Conservation (phyloP, 30 jellyfish, hydroid and myxozoan genomes). For the Rhopilema esculentum region DNA sequence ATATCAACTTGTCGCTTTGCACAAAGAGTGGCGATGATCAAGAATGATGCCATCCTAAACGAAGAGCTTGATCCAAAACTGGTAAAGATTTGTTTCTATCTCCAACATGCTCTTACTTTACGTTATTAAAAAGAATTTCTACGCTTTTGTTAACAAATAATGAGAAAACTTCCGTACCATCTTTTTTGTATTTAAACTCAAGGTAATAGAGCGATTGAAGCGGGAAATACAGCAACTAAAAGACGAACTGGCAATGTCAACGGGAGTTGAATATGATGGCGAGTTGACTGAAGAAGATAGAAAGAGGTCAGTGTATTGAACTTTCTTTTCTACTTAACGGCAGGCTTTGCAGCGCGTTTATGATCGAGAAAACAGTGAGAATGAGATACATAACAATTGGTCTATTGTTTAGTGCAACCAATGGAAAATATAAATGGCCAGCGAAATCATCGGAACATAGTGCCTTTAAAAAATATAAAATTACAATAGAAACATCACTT, state of each 20-base stretch:
- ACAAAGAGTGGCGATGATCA: conserved; percentile 95
- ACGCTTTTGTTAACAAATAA: no score
- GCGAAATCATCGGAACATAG: no score
- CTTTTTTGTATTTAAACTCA: no score
- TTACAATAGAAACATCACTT: no score
- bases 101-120: not conserved
- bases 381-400: no score
- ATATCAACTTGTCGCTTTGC: conserved; percentile 98
- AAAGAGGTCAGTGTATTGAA: conserved; percentile 45
- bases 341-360: no score
- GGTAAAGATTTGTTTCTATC: conserved; percentile 46
- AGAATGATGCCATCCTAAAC: conserved; percentile 90
- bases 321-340: not conserved
- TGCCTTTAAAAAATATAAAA: no score
- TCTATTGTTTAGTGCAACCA: no score
- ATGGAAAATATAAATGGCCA: no score
- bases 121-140: no score
- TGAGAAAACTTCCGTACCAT: no score
- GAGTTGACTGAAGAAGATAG: conserved; percentile 79
- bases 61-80: conserved; percentile 98
- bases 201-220: conserved; percentile 90
- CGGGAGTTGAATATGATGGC: conserved; percentile 86
- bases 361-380: no score
- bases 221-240: conserved; percentile 84
- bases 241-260: conserved; percentile 86